Conservation (phyloP, 2,888 invertebrate species). For the Pogonocherus hispidulus region DNA sequence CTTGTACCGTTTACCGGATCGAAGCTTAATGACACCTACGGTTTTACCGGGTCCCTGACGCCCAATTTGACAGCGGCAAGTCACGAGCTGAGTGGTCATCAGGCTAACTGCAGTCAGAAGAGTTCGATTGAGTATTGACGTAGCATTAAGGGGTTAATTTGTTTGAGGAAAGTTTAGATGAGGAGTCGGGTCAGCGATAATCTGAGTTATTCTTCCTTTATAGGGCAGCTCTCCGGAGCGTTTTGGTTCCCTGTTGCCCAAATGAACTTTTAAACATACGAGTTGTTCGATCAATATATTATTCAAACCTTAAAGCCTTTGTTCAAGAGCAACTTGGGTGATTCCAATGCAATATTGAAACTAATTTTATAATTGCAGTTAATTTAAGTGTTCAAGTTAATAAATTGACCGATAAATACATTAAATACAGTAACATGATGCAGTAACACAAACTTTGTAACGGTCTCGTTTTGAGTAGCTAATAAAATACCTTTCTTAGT, state of each 20-base stretch:
- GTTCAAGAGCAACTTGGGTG: too few relatives aligned
- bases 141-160: neutral
- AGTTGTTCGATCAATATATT: too few relatives aligned
- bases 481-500: too few relatives aligned
- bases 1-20: constrained; percentile 35
- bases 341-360: too few relatives aligned
- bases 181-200: neutral
- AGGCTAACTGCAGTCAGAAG: constrained; percentile 15
- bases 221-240: neutral
- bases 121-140: constrained; percentile 13
- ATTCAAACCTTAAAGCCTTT: too few relatives aligned
- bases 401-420: too few relatives aligned
- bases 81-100: constrained; percentile 19
- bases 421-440: too few relatives aligned
- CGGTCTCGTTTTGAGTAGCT: too few relatives aligned
- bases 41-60: neutral
- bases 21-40: constrained; percentile 41
- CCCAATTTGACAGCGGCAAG: neutral
- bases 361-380: too few relatives aligned
- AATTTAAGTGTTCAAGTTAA: too few relatives aligned
- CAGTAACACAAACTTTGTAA: too few relatives aligned
- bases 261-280: neutral
- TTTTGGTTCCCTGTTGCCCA: neutral
- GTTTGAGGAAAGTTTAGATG: neutral
- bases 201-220: neutral